Conservation (phyloP, 2,797 vertebrate species). For the Pipistrellus pygmaeus region DNA sequence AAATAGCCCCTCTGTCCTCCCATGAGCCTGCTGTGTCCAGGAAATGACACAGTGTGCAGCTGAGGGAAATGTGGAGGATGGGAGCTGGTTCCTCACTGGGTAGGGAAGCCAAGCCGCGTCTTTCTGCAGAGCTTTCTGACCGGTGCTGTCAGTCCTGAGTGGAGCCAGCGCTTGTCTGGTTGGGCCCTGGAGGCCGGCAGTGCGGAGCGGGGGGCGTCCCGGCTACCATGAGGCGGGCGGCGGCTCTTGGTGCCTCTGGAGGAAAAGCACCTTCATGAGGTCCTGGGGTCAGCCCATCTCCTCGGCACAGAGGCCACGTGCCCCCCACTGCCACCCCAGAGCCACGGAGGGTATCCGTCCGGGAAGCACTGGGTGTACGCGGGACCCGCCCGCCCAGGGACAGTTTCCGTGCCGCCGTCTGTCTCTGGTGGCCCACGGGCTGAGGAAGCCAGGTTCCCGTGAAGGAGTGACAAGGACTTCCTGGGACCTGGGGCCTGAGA, state of each 20-base stretch:
- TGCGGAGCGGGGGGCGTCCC: neutral
- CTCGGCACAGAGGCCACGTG: neutral
- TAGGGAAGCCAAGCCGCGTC: slow-evolving; percentile 43
- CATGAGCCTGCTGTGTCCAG: slow-evolving; percentile 39
- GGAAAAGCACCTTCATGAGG: neutral
- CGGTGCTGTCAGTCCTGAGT: neutral
- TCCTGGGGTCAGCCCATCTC: neutral
- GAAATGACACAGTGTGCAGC: slow-evolving; percentile 52
- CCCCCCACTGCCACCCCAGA: fast-evolving
- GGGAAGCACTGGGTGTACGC: neutral
- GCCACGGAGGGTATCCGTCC: neutral
- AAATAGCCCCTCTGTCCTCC: neutral
- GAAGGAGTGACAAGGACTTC: slow-evolving; percentile 64
- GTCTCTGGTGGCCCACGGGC: slow-evolving; percentile 63
- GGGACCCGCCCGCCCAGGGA: neutral
- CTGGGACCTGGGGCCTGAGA: slow-evolving; percentile 51
- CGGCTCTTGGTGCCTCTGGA: neutral
- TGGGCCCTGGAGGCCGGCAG: neutral
- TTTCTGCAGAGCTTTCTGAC: slow-evolving; percentile 47
- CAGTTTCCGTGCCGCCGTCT: slow-evolving; percentile 13
- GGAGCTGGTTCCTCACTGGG: slow-evolving; percentile 53
- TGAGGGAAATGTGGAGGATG: slow-evolving; percentile 59
- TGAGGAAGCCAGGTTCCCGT: slow-evolving; percentile 69
- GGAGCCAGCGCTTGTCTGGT: neutral
- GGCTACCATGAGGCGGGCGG: neutral